Evolutionary conservation across 2,797 vertebrate genomes (phyloP), one percentile per base, ranked within the genome.

Genomic region (Sebastes vulpes): DNA sequence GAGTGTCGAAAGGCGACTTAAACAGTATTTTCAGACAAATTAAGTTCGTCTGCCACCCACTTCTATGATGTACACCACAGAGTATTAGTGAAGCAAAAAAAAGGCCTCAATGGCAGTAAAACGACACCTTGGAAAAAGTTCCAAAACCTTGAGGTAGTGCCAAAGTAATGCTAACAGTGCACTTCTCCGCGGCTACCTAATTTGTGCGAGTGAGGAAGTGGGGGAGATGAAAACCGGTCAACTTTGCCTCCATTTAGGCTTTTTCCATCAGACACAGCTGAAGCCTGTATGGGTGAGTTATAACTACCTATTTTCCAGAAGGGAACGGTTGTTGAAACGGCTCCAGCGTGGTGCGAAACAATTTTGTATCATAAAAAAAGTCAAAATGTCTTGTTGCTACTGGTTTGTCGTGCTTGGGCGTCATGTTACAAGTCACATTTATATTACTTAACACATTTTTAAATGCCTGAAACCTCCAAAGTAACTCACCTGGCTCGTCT

Each of bases 221-320:
- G 61, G 74, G 52, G 66, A 61, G 78, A 74, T 77, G 64, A 83
- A 88, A 91, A 77, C 32, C 16, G 59, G 81, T 82, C 65, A 65
- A 72, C 65, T 84, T 79, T 83, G 84, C 67, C 74, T 75, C 69
- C 42, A 85, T 82, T 78, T 29, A 75, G 66, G 48, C 35, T 87
- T 91, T 95, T 92, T 91, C 91, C 92, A 64, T 82, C 77, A 65
- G 79, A 86, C 60, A 18, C 67, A 86, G 86, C 84, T 85, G 72
- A 77, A 65, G 84, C 72, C 35, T 64, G 35, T 42, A 42, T 42
- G 70, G 28, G 76, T 78, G 83, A 92, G 83, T 65, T 66, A 42
- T 42, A 78, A 89, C 74, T 46, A 48, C 77, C 67, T 79, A 72
- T 86, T 87, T 84, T 80, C 32, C 67, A 63, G 26, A 56, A 52